A percentile compares a stretch with the other conserved stretches of the same genome.
These are phyloP conservation scores for Mus spretus DNA, from an alignment of 2,797 vertebrate genomes.

Conservation along the genomic window DNA sequence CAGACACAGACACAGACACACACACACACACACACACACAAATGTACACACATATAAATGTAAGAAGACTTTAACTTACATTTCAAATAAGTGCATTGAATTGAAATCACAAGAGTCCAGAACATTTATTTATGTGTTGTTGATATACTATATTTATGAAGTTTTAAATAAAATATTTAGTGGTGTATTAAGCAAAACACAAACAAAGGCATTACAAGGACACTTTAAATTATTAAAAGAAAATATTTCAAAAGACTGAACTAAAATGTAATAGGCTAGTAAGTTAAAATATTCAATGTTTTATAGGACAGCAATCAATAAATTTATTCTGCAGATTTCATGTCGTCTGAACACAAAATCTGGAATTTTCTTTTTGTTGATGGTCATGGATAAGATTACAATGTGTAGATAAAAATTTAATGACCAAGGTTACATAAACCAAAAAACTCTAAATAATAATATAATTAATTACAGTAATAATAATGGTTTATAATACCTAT, in stretches of 20 bases:
- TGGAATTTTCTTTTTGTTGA: background rate
- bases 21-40: background rate
- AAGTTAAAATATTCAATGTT: background rate
- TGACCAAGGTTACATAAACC: background rate
- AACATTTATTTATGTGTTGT: background rate
- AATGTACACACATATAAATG: background rate
- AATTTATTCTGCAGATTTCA: background rate
- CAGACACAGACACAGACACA: background rate
- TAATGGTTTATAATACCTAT: background rate
- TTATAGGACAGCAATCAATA: background rate
- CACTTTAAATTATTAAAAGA: slow-evolving; percentile 7
- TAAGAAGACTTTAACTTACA: background rate
- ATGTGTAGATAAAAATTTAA: background rate
- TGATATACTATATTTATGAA: background rate
- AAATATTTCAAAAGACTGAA: slow-evolving; percentile 5
- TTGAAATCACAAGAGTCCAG: background rate
- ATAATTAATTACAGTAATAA: background rate
- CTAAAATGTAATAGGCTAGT: background rate
- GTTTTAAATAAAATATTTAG: slow-evolving; percentile 29
- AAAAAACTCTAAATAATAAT: background rate
- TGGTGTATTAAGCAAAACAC: slow-evolving; percentile 1
- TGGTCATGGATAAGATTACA: background rate
- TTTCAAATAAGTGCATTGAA: background rate
- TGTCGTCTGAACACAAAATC: background rate
- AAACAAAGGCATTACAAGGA: background rate